Conservation (phyloP, 1,140 invertebrate species). For the Tetragnatha versicolor region DNA sequence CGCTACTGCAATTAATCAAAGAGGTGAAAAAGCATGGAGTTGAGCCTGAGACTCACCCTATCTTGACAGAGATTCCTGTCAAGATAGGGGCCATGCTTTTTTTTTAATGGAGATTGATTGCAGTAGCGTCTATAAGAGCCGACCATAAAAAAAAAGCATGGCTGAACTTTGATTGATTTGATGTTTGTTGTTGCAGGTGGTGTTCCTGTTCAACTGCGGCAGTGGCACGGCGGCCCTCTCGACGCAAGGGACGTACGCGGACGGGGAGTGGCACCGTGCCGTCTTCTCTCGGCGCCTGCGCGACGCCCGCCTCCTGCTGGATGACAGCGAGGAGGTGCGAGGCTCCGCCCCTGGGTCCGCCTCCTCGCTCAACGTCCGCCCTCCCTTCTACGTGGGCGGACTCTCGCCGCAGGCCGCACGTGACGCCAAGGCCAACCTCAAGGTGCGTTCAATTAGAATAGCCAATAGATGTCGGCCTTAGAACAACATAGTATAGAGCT, state of each 20-base stretch:
- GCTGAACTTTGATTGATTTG: too few species aligned
- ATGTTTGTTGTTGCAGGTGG: slow-evolving; percentile 65
- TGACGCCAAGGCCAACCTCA: slow-evolving; percentile 61
- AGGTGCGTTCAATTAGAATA: slow-evolving; percentile 2
- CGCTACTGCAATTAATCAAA: too few species aligned
- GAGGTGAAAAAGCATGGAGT: too few species aligned
- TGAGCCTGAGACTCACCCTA: too few species aligned
- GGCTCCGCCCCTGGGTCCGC: slow-evolving; percentile 69
- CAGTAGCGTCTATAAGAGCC: too few species aligned
- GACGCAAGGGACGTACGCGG: slow-evolving; percentile 72
- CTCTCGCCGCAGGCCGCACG: slow-evolving; percentile 62
- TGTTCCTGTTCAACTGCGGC: slow-evolving; percentile 78
- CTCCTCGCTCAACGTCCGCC: slow-evolving; percentile 71
- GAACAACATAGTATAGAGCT: too few species aligned
- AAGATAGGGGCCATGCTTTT: too few species aligned
- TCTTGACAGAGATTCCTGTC: too few species aligned
- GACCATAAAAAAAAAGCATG: background rate
- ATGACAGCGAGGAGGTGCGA: slow-evolving; percentile 70
- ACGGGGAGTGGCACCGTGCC: slow-evolving; percentile 86
- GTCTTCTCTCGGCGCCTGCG: slow-evolving; percentile 67
- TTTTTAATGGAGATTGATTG: too few species aligned
- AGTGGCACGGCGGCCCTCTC: slow-evolving; percentile 71
- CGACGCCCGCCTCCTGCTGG: slow-evolving; percentile 62
- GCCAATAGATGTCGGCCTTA: too few species aligned
- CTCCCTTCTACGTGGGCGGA: slow-evolving; percentile 84